phyloP scores from a whole-genome alignment of 1,140 invertebrate genomes.

The Penaeus vannamei region DNA sequence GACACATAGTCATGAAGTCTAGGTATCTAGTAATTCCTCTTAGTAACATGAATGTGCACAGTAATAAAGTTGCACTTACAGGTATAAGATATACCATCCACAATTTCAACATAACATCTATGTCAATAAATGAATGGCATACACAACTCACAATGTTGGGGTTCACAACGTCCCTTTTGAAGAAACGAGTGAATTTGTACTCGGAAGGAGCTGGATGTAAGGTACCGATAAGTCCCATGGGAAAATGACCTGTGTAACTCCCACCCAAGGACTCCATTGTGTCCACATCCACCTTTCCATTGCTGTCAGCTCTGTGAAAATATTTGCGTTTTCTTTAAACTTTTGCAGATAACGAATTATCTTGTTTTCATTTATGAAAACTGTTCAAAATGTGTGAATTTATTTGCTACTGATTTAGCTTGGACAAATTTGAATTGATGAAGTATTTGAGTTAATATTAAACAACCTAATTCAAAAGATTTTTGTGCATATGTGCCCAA shows the following conservation, averaged over 20 bases:
- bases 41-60: not conserved
- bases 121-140: not conserved
- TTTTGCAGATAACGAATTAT: not conserved
- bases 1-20: not conserved
- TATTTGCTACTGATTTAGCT: too few relatives aligned
- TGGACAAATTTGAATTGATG: too few relatives aligned
- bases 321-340: too few relatives aligned
- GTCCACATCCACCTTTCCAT: slow-evolving; percentile 40
- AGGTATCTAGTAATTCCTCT: not conserved
- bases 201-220: slow-evolving; percentile 20
- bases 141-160: slow-evolving; percentile 51
- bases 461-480: too few relatives aligned
- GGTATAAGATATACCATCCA: not conserved
- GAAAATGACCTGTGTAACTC: slow-evolving; percentile 30
- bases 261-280: slow-evolving; percentile 50
- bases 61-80: not conserved
- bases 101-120: not conserved
- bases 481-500: too few relatives aligned
- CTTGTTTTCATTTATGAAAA: not conserved
- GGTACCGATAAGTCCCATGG: slow-evolving; percentile 49
- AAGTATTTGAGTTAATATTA: too few relatives aligned
- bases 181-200: slow-evolving; percentile 45
- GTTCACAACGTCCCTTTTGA: slow-evolving; percentile 47
- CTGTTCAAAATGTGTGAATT: too few relatives aligned
- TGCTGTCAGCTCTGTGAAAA: slow-evolving; percentile 33